These are phyloP conservation scores for Perognathus longimembris DNA, from an alignment of 2,113 vertebrate species.

Conservation along the genomic window DNA sequence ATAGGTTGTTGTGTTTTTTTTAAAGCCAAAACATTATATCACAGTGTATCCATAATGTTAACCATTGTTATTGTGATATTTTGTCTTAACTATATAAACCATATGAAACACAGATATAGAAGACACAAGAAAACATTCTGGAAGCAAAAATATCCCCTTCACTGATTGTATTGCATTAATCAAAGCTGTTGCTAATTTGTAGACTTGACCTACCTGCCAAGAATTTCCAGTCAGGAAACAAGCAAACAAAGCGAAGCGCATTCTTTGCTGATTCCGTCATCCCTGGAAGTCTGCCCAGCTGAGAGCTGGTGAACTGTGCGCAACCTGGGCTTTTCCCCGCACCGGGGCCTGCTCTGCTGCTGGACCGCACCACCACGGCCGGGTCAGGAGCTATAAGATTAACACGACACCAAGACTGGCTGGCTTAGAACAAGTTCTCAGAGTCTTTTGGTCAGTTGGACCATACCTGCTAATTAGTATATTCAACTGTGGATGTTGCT, in stretches of 20 bases:
- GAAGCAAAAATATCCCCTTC: neutral
- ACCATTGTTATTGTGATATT: neutral
- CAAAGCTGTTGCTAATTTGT: neutral
- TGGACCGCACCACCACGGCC: neutral
- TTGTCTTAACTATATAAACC: neutral
- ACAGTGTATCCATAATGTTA: neutral
- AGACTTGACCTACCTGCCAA: neutral
- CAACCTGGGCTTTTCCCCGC: conserved; percentile 42
- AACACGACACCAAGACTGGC: neutral
- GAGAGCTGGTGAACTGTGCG: neutral
- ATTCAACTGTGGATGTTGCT: neutral
- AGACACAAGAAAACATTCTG: neutral
- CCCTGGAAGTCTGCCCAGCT: conserved; percentile 56
- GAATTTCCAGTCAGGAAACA: conserved; percentile 45
- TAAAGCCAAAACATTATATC: neutral
- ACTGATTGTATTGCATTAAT: neutral
- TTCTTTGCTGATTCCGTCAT: conserved; percentile 58
- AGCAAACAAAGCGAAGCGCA: neutral
- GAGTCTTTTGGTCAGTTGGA: neutral
- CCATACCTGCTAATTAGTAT: neutral
- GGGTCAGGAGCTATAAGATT: conserved; percentile 2
- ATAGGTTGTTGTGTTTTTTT: too few species aligned
- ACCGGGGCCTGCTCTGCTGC: neutral
- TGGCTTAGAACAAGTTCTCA: neutral
- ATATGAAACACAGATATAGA: neutral